A percentile compares a stretch with the other conserved stretches of the same genome.
These are phyloP conservation scores for Heterocephalus glaber DNA, from an alignment of 2,113 vertebrate genomes.

Conservation along the genomic window DNA sequence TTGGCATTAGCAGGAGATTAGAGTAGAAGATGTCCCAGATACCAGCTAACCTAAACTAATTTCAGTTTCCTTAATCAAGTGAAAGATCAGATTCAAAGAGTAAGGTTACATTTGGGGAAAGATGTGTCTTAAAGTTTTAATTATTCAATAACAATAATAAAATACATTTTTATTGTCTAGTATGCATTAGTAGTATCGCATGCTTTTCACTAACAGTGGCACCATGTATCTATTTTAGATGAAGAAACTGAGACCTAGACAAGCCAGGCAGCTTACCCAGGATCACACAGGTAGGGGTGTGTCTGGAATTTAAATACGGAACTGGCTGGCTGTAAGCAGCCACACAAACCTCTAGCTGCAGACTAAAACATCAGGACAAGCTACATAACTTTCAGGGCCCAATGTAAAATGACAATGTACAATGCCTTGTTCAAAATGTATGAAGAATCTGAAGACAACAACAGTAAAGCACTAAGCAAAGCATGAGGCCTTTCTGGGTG, in stretches of 20 bases:
- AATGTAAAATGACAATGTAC: neutral
- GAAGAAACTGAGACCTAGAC: neutral
- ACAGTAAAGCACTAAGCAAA: neutral
- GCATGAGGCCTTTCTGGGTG: neutral
- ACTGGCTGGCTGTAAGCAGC: neutral
- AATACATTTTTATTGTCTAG: neutral
- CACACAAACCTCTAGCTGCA: neutral
- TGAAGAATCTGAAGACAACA: neutral
- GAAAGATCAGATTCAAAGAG: slow-evolving; percentile 4
- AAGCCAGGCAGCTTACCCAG: neutral
- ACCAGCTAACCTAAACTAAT: neutral
- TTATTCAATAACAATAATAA: neutral
- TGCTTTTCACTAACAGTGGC: neutral
- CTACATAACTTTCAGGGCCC: neutral
- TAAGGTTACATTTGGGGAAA: neutral
- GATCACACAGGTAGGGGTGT: neutral
- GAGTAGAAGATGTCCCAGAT: neutral
- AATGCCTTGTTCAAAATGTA: neutral
- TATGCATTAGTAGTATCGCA: neutral
- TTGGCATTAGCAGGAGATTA: neutral
- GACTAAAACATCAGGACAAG: neutral
- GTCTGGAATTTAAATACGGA: neutral
- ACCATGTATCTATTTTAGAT: neutral
- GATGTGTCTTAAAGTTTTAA: neutral
- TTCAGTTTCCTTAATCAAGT: neutral